Conservation (phyloP, 2,888 invertebrate species). For the Drosophila prostipennis region DNA sequence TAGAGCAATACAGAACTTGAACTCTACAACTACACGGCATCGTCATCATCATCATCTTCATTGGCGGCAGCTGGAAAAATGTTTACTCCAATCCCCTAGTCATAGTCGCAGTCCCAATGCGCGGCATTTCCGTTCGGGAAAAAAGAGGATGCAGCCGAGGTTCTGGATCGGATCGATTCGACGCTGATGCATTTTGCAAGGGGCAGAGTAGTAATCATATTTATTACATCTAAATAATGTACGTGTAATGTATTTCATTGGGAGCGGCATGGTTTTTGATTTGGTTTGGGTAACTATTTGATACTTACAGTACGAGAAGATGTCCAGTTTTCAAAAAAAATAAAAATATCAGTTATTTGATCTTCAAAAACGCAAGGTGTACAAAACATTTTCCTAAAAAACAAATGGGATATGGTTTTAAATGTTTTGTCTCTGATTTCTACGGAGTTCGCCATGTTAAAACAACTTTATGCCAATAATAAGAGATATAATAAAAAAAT, state of each 20-base stretch:
- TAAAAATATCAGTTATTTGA: no score
- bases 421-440: no score
- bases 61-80: conserved; percentile 69
- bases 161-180: conserved; percentile 4
- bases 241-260: conserved; percentile 53
- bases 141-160: conserved; percentile 54
- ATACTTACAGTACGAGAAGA: neutral
- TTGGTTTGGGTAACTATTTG: neutral
- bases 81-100: conserved; percentile 56
- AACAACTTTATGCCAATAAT: no score
- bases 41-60: conserved; percentile 4
- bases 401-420: no score
- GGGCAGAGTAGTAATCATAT: conserved; percentile 55
- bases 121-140: conserved; percentile 67
- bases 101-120: conserved; percentile 55
- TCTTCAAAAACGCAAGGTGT: no score
- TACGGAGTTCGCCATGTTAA: no score
- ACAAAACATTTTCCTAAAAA: no score
- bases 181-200: conserved; percentile 10
- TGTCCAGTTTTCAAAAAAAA: neutral
- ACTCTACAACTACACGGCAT: conserved; percentile 47
- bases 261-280: conserved; percentile 42
- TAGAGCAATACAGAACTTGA: conserved; percentile 76
- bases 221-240: conserved; percentile 72
- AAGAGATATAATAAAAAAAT: no score